Base-by-base conservation (phyloP, 2,797 vertebrate genomes). In the Mus minutoides region DNA sequence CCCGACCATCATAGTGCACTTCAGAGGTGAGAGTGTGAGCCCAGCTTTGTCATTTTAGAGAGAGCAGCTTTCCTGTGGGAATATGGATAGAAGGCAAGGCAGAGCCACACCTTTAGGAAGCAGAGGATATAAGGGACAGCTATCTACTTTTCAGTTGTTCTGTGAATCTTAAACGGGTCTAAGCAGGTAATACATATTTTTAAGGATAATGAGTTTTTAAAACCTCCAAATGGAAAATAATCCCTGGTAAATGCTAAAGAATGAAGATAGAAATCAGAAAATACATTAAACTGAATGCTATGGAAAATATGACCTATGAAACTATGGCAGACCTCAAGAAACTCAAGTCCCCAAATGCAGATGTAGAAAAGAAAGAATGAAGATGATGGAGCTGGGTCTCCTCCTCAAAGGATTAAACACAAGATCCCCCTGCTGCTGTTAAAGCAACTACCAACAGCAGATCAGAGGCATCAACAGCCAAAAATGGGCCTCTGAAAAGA, bases 221-320 rank as follows among this genome's bases (percentile, higher is more conserved):
- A 77, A 93, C 67, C 0, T 5, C 54, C 75, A 89, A 91, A 56
- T 71, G 64, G n/a, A 89, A 95, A 94, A 80, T 58, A 64, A 83
- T 46, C 17, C 82, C 40, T 64, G 40, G 17, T 52, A 86, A 69
- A 52, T 67, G 83, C 31, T 46, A 69, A 67, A n/a, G 43, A 85
- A 85, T 69, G 21, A 85, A 86, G 46, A 86, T 52, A 19, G 31
- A 69, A 46, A 52, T 69, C 12, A 52, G 62, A 64, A 86, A 86
- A 52, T 69, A 64, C 46, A 22, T 86, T n/a, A 69, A 86, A 46
- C 43, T 86, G 31, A 85, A 85, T 69, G 19, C 62, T 85, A 26
- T 67, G 62, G 62, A 85, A 85, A 85, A 52, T 26, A 52, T 69
- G 62, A 49, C 17, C 83, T 52, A 46, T 86, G 83, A 86, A 24